Conservation (phyloP, 1,140 invertebrate genomes). For the Hermatobates lingyangjiaoensis region DNA sequence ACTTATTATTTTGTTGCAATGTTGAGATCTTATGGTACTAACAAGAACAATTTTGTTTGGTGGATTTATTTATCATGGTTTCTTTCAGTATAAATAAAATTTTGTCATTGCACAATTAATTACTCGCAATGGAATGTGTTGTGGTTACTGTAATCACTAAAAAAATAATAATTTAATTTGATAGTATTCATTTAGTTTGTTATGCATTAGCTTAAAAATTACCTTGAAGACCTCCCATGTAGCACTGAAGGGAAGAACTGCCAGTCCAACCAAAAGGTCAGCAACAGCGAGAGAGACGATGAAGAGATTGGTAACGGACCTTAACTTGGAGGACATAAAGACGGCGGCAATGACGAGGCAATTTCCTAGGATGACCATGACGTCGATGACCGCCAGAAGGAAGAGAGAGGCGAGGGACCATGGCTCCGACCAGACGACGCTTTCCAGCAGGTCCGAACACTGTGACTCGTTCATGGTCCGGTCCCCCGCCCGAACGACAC, state of each 20-base stretch:
- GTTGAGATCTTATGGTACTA: too few species aligned
- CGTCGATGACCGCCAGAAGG: conserved; percentile 59
- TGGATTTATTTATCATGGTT: too few species aligned
- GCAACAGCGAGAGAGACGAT: conserved; percentile 85
- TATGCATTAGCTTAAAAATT: too few species aligned
- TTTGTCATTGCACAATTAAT: too few species aligned
- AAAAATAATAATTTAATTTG: too few species aligned
- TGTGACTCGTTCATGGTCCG: conserved; percentile 9
- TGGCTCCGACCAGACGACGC: conserved; percentile 57
- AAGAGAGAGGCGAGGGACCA: conserved; percentile 49
- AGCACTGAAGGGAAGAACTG: conserved; percentile 77
- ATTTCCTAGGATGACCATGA: conserved; percentile 75
- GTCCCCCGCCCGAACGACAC: conserved; percentile 5
- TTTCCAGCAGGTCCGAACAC: conserved; percentile 16
- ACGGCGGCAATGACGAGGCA: conserved; percentile 81
- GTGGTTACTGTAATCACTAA: too few species aligned
- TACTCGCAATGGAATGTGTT: too few species aligned
- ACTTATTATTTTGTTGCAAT: too few species aligned
- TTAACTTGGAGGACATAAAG: conserved; percentile 63
- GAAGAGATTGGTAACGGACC: conserved; percentile 86
- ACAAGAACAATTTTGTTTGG: too few species aligned
- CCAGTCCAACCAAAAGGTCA: conserved; percentile 75
- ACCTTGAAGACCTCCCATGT: conserved; percentile 78
- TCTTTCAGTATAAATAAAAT: too few species aligned
- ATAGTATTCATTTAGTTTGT: too few species aligned